Base-by-base conservation (phyloP, 2,888 invertebrate species). In the Stenodema calcarata region DNA sequence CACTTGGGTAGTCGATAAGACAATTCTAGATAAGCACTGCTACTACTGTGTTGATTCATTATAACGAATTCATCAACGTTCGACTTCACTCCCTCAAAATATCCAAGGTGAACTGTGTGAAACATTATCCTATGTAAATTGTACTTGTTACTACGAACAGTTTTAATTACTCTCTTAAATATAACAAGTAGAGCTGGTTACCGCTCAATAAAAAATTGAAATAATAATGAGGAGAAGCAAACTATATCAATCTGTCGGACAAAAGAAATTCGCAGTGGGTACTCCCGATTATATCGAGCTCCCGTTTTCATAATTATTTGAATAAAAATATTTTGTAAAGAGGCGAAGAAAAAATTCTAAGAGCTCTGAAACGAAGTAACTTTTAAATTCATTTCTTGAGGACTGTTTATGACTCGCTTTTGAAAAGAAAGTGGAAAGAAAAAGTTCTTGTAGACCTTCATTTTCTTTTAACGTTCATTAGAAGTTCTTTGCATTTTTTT, bases 381-480 rank as follows among this genome's bases (percentile, higher is more conserved):
- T 62, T 62, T 54, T 18, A 62, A 62, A 62, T 62, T 62, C 62
- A 62, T 62, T 62, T 62, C 62, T 62, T 12, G 62, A 62, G 62
- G 23, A 62, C 62, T 62, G 62, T 62, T 62, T 18, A 62, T 62
- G 62, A 62, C 62, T n/a, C 23, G 62, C 62, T 62, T 62, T 62
- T 62, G 78, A 2, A 44, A 78, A 78, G 78, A 44, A 44, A 18
- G 42, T n/a, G n/a, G 35, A 14, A 42, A 44, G 23, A 35, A 62
- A 23, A 62, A 62, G 62, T 62, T 62, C 27, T 70, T 23, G 62
- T 12, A 23, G 23, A 62, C 62, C 23, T 62, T 18, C 18, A 62
- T 78, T 78, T 42, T 42, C 42, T 44, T 78, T 78, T 78, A 18
- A 44, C 78, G 14, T 78, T 78, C 78, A 42, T 78, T 78, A 42